Base-by-base conservation (phyloP, 2,888 invertebrate species). In the Idaea aversata region DNA sequence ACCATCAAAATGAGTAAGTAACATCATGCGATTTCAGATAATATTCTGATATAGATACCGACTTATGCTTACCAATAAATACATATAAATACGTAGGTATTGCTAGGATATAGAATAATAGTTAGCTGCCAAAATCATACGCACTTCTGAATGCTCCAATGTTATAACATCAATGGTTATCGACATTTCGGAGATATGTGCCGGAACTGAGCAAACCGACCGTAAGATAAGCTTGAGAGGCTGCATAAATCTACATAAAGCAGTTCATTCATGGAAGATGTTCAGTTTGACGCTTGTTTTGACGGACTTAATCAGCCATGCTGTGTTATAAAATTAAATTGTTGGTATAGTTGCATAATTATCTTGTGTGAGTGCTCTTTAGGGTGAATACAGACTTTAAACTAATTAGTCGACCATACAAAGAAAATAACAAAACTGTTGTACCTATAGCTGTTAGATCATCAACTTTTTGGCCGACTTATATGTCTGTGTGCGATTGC, bases 211-310 rank as follows among this genome's bases (percentile, higher is more conserved):
- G 80, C 84, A 87, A 89, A 88, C 87, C 80, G 76, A 82, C 83
- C 85, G 81, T 82, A 81, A 82, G 86, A 90, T 90, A 89, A 87
- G 86, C 87, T 79, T 81, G 82, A 87, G 82, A 87, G 85, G 84
- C 84, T 84, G 86, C 87, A 88, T 88, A 85, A 85, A 88, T 91
- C 85, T 88, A 82, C 89, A 89, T 91, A 86, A 71, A 71, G 71
- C 70, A 72, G 68, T 66, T 67, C 68, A 65, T 66, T 69, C 59
- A 34, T 34, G 34, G 16, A 59, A 59, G 59, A 59, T 34, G 34
- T 34, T 59, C 25, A 34, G 15, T 58, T 58, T 58, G 58, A n/a
- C 58, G 16, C 6, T 58, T 58, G n/a, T 58, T 58, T 58, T 16
- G 16, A n/a, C 58, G 16, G 15, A 15, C 58, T 13, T 47, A 47